Percentiles rank a stretch among this genome's conserved stretches.
These are phyloP conservation scores for Python bivittatus DNA, from an alignment of 2,113 vertebrate genomes.

Conservation along the genomic window DNA sequence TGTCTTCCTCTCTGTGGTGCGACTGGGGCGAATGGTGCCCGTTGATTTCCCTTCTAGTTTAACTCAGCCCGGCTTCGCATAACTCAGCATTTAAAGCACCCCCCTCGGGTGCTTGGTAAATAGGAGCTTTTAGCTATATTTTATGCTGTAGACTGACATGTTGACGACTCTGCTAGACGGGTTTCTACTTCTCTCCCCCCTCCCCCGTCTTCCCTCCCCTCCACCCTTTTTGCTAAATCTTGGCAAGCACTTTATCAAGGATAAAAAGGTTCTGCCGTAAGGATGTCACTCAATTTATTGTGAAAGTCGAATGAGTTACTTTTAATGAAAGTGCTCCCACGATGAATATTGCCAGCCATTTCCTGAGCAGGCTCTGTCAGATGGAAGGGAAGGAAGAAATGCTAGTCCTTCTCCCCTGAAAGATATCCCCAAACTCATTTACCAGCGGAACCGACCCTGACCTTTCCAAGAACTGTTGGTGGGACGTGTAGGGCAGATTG, in stretches of 20 bases:
- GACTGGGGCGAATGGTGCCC: constrained; percentile 37
- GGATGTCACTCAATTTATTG: constrained; percentile 87
- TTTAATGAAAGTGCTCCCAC: constrained; percentile 86
- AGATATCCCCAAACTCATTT: constrained; percentile 53
- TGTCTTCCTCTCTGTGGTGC: not conserved
- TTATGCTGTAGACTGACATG: constrained; percentile 75
- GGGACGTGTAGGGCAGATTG: not conserved
- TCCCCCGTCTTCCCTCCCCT: not conserved
- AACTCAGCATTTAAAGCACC: constrained; percentile 69
- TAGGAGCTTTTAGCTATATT: constrained; percentile 69
- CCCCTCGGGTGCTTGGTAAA: constrained; percentile 74
- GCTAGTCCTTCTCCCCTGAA: constrained; percentile 67
- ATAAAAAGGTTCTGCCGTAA: constrained; percentile 83
- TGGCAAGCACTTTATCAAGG: constrained; percentile 84
- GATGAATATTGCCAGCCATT: constrained; percentile 87
- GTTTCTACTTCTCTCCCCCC: not conserved
- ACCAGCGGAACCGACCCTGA: constrained; percentile 74
- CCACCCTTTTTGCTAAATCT: constrained; percentile 55
- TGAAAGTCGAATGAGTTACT: constrained; percentile 88
- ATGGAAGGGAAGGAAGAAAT: constrained; percentile 80
- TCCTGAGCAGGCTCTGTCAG: constrained; percentile 81
- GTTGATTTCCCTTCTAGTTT: constrained; percentile 73
- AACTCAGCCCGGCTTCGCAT: constrained; percentile 54
- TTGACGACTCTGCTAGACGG: constrained; percentile 73
- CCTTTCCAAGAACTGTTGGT: constrained; percentile 65